Evolutionary conservation across 2,888 invertebrate genomes (phyloP).

Genomic region (Monochamus alternatus): DNA sequence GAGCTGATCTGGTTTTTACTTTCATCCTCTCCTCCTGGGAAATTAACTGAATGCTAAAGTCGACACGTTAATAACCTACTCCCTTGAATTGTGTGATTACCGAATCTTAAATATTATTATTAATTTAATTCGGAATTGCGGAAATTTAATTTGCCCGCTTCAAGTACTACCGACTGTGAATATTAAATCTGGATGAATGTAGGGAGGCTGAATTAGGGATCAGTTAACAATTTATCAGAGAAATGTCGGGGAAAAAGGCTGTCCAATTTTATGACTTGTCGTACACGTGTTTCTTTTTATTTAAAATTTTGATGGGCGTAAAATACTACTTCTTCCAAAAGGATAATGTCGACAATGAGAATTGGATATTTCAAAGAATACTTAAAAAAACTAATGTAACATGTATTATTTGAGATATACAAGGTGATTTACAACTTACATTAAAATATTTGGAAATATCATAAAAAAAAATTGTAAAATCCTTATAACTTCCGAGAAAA

Average conservation of each 20-base stretch:
- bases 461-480: no score
- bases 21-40: constrained; percentile 63
- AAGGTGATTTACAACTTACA: no score
- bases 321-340: no score
- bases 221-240: background rate
- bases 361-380: no score
- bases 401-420: no score
- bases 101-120: constrained; percentile 37
- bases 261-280: background rate
- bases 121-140: constrained; percentile 32
- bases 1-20: constrained; percentile 64
- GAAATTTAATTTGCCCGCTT: constrained; percentile 31
- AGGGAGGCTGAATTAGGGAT: constrained; percentile 7
- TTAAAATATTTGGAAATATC: no score
- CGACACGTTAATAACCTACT: constrained; percentile 32
- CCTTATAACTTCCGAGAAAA: no score
- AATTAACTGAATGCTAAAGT: constrained; percentile 43
- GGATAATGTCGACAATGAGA: no score
- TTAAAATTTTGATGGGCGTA: no score
- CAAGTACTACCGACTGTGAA: constrained; percentile 8
- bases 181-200: constrained; percentile 20
- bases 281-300: background rate
- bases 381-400: no score
- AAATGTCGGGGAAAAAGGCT: background rate
- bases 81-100: constrained; percentile 39